Evolutionary conservation across 1,140 invertebrate genomes (phyloP).

Genomic region (Drosophila nigromelanica): DNA sequence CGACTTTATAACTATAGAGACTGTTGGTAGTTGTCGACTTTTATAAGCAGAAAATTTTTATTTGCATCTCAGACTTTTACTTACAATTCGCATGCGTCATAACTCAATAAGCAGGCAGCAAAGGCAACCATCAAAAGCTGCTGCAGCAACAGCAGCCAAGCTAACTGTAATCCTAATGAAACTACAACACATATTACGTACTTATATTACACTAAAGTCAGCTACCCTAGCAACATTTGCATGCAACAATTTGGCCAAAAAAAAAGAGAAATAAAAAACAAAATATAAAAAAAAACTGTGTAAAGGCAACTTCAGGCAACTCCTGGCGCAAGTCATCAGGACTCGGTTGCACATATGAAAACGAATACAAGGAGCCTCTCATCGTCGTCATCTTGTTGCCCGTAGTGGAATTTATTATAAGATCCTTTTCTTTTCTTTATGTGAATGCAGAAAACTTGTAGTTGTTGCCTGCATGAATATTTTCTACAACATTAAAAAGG

Average conservation of each 20-base stretch:
- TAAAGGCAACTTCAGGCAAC: conserved; percentile 37
- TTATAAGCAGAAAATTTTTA: conserved; percentile 81
- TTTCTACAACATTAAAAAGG: conserved; percentile 77
- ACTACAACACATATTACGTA: conserved; percentile 72
- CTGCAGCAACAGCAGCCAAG: conserved; percentile 28
- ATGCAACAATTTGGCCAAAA: conserved; percentile 79
- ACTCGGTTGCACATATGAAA: conserved; percentile 36
- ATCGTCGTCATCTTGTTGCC: conserved; percentile 70
- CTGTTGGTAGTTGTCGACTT: conserved; percentile 64
- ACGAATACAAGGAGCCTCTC: conserved; percentile 25
- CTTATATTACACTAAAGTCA: conserved; percentile 21
- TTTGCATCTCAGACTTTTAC: conserved; percentile 61
- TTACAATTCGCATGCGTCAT: conserved; percentile 77
- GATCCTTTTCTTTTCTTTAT: conserved; percentile 69
- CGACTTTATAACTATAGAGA: conserved; percentile 45
- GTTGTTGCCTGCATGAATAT: conserved; percentile 64
- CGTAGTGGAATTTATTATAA: conserved; percentile 81
- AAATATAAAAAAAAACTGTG: background rate
- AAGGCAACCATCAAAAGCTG: conserved; percentile 28
- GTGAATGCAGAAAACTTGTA: conserved; percentile 74
- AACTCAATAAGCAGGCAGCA: conserved; percentile 76
- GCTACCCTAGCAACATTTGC: conserved; percentile 58
- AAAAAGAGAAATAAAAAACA: conserved; percentile 18
- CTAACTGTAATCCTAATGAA: conserved; percentile 83
- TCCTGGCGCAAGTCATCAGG: conserved; percentile 19